phyloP scores from a whole-genome alignment of 2,888 invertebrate genomes.

The Lomographa bimaculata region DNA sequence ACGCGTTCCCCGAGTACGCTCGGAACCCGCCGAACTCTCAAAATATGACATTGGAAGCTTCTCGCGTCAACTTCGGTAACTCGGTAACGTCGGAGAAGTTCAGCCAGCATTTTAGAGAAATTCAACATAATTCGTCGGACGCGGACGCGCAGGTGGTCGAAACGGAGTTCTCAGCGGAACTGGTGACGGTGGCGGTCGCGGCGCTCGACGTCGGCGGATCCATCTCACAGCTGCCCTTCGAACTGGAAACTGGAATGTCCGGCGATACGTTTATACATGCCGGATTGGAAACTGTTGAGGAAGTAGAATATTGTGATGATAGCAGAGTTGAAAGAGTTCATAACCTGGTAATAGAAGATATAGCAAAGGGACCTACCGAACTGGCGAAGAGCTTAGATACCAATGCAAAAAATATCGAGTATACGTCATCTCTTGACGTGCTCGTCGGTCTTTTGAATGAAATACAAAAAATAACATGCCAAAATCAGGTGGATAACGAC shows the following conservation, averaged over 20 bases:
- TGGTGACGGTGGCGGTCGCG: background rate
- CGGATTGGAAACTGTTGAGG: background rate
- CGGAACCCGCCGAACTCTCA: constrained; percentile 25
- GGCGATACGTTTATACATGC: too few relatives aligned
- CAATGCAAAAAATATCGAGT: too few relatives aligned
- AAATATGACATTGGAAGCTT: constrained; percentile 24
- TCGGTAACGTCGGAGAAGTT: constrained; percentile 23
- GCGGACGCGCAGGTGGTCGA: constrained; percentile 13
- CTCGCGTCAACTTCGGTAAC: constrained; percentile 2
- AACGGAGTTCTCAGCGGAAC: background rate
- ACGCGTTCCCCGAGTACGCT: constrained; percentile 48
- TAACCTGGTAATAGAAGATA: background rate
- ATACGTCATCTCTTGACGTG: constrained; percentile 66
- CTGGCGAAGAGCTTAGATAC: too few relatives aligned
- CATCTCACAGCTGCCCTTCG: too few relatives aligned
- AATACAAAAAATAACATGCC: constrained; percentile 69
- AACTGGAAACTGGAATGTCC: too few relatives aligned
- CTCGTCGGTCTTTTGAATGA: constrained; percentile 68
- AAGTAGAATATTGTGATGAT: background rate
- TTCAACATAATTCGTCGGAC: constrained; percentile 13
- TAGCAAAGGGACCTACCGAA: constrained; percentile 18
- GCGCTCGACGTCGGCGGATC: too few relatives aligned
- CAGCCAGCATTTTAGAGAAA: constrained; percentile 36
- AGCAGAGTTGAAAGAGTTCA: background rate
- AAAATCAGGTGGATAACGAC: constrained; percentile 38